A percentile compares a stretch with the other conserved stretches of the same genome.
Evolutionary conservation across 2,888 invertebrate species (phyloP).

Genomic region (Fragum fragum): DNA sequence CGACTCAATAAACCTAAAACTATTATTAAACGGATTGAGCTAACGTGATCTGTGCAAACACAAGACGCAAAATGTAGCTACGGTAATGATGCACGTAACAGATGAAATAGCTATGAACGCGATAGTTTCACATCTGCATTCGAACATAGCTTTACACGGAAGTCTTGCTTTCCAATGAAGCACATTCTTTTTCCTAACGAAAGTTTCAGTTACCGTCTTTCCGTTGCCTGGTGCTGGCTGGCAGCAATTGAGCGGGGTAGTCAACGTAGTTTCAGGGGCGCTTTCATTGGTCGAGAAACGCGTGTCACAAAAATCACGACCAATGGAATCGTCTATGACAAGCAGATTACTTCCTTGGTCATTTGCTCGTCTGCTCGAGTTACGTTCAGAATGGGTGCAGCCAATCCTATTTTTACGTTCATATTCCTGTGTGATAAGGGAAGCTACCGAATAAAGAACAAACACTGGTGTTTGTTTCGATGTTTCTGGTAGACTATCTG

Average conservation of each 20-base stretch:
- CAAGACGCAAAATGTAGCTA: not conserved
- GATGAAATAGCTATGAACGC: not conserved
- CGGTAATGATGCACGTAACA: not conserved
- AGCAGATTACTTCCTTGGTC: no score
- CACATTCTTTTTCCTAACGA: no score
- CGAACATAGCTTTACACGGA: not conserved
- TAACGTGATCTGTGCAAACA: not conserved
- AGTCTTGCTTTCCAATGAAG: not conserved
- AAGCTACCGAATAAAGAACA: not conserved
- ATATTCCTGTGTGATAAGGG: not conserved
- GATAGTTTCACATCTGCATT: not conserved
- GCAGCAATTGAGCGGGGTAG: no score
- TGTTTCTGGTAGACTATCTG: slow-evolving; percentile 4
- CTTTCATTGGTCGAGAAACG: no score
- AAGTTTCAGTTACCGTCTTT: no score
- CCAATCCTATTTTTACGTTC: not conserved
- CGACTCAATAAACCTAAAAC: no score
- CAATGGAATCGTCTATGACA: no score
- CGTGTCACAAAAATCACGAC: no score
- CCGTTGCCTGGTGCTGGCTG: no score
- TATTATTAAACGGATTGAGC: no score
- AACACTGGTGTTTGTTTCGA: not conserved
- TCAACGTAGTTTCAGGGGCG: no score
- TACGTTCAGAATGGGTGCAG: not conserved
- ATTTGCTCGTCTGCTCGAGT: not conserved